Conservation (phyloP, 1,140 invertebrate species). For the Diprion similis region DNA sequence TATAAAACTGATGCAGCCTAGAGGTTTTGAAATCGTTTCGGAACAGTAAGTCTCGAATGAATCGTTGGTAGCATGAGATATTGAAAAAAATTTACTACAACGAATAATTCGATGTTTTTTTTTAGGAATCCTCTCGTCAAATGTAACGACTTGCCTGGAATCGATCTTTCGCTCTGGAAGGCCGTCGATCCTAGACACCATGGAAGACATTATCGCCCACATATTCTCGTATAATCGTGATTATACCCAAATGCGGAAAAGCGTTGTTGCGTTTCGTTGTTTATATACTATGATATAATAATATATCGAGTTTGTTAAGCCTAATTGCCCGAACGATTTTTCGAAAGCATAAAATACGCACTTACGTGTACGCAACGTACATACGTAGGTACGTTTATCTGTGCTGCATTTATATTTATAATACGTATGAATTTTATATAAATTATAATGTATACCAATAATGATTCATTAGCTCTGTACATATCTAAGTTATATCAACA, state of each 20-base stretch:
- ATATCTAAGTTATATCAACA: too few relatives aligned
- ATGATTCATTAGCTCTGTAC: too few relatives aligned
- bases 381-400: too few relatives aligned
- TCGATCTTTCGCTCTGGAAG: conserved; percentile 73
- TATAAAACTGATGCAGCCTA: conserved; percentile 76
- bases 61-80: not conserved
- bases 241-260: not conserved
- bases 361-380: too few relatives aligned
- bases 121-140: conserved; percentile 72
- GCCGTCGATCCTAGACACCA: conserved; percentile 31
- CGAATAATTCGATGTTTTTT: conserved; percentile 34
- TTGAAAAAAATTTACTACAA: not conserved
- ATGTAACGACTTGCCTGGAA: conserved; percentile 70
- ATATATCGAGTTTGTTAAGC: too few relatives aligned
- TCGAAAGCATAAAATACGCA: too few relatives aligned
- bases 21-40: conserved; percentile 68
- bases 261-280: not conserved
- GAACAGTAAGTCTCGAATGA: conserved; percentile 59
- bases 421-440: too few relatives aligned
- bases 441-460: too few relatives aligned
- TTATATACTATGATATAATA: not conserved
- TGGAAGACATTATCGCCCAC: not conserved
- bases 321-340: too few relatives aligned
- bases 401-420: too few relatives aligned
- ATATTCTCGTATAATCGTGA: not conserved